These are phyloP conservation scores for Caenorhabditis sp. DNA, from an alignment of 2,888 invertebrate genomes.

Conservation along the genomic window DNA sequence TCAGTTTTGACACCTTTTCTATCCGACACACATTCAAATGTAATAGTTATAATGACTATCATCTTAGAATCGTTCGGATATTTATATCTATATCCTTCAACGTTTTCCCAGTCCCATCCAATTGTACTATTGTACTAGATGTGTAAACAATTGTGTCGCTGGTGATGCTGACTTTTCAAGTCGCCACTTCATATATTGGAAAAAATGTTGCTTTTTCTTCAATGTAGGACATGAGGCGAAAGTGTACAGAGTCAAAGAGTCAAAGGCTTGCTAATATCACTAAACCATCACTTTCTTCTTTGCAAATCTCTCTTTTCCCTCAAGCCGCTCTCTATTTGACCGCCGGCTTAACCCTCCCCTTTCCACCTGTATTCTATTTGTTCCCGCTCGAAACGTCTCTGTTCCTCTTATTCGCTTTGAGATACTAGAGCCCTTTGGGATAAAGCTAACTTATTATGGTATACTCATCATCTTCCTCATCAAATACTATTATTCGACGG, in stretches of 20 bases:
- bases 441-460: conserved; percentile 44
- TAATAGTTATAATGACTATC: too few relatives aligned
- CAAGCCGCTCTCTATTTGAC: conserved; percentile 50
- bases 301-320: conserved; percentile 46
- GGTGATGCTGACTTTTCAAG: conserved; percentile 6
- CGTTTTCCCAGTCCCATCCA: background rate
- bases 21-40: too few relatives aligned
- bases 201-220: conserved; percentile 8
- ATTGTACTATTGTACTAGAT: conserved; percentile 4
- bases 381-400: conserved; percentile 21
- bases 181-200: conserved; percentile 4
- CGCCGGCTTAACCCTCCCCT: conserved; percentile 37
- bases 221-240: background rate
- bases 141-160: background rate
- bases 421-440: conserved; percentile 5
- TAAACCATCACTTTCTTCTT: conserved; percentile 35
- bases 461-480: conserved; percentile 45
- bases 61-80: too few relatives aligned
- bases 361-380: conserved; percentile 55
- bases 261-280: conserved; percentile 38
- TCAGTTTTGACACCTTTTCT: conserved; percentile 18
- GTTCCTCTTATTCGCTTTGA: conserved; percentile 15
- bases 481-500: conserved; percentile 49
- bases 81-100: too few relatives aligned
- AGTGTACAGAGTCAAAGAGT: background rate